A percentile compares a stretch with the other conserved stretches of the same genome.
Conservation (phyloP, 1,140 invertebrate genomes). For the Cherax destructor region DNA sequence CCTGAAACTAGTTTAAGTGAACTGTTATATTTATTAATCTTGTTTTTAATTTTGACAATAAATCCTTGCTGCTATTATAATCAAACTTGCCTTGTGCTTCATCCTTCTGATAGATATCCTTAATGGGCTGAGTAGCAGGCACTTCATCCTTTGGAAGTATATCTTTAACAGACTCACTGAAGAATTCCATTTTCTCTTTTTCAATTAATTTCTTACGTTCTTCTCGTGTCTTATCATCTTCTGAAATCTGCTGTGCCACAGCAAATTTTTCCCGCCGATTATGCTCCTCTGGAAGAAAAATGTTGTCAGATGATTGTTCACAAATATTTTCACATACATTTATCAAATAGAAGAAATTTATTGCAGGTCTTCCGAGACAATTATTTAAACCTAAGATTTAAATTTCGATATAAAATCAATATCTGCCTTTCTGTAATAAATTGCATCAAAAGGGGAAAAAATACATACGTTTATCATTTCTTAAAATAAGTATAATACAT, state of each 20-base stretch:
- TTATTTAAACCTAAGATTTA: not conserved
- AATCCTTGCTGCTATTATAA: not conserved
- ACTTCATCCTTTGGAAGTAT: not conserved
- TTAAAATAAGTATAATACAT: not conserved
- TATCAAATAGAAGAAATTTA: no score
- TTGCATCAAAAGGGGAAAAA: no score
- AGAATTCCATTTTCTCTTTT: constrained; percentile 32
- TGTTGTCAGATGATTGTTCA: no score
- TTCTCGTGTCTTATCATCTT: constrained; percentile 20
- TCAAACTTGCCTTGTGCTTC: not conserved
- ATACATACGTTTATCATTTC: not conserved
- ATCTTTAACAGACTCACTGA: not conserved
- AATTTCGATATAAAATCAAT: not conserved
- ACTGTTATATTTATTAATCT: no score
- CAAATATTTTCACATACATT: no score
- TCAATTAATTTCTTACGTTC: constrained; percentile 33
- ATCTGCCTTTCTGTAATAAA: no score
- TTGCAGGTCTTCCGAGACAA: no score
- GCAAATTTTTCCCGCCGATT: constrained; percentile 27
- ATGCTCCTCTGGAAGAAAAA: constrained; percentile 16
- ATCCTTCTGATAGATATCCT: not conserved
- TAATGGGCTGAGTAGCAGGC: not conserved
- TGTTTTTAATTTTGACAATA: not conserved
- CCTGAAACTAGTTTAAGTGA: no score
- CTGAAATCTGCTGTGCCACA: constrained; percentile 31